Percentiles rank a stretch among this genome's conserved stretches.
Evolutionary conservation across 2,888 invertebrate species (phyloP).

Genomic region (Shargacucullia verbasci): DNA sequence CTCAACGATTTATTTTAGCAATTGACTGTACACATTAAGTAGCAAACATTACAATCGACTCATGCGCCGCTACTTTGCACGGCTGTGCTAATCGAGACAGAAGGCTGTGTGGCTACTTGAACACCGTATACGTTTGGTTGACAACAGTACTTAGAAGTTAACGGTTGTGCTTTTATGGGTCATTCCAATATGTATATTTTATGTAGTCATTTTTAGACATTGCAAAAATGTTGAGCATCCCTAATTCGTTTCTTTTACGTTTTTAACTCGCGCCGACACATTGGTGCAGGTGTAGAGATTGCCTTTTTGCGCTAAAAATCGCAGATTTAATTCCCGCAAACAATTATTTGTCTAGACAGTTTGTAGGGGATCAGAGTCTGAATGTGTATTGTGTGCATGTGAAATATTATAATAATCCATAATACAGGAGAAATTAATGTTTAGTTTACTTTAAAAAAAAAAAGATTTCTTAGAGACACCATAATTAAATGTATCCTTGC

Average conservation of each 20-base stretch:
- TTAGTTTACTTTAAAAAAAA: no score
- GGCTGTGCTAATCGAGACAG: constrained; percentile 70
- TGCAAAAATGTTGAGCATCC: constrained; percentile 20
- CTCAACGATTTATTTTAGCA: constrained; percentile 3
- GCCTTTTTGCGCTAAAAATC: not conserved
- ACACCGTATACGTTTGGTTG: constrained; percentile 22
- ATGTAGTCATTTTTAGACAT: not conserved
- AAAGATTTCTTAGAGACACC: no score
- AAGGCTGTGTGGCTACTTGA: constrained; percentile 60
- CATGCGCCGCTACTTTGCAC: constrained; percentile 72
- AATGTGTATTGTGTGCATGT: not conserved
- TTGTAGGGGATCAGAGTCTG: no score
- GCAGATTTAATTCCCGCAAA: not conserved
- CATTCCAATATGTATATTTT: no score
- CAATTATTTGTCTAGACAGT: not conserved
- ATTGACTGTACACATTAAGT: constrained; percentile 33
- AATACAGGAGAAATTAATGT: no score
- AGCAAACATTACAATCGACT: constrained; percentile 48
- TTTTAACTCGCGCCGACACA: not conserved
- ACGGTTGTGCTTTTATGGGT: constrained; percentile 27
- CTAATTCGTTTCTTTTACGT: not conserved
- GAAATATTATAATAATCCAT: not conserved
- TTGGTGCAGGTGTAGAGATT: not conserved
- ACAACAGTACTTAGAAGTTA: constrained; percentile 28
- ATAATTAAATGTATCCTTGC: no score